Conservation (phyloP, 2,888 invertebrate species). For the Mylabris sibirica region DNA sequence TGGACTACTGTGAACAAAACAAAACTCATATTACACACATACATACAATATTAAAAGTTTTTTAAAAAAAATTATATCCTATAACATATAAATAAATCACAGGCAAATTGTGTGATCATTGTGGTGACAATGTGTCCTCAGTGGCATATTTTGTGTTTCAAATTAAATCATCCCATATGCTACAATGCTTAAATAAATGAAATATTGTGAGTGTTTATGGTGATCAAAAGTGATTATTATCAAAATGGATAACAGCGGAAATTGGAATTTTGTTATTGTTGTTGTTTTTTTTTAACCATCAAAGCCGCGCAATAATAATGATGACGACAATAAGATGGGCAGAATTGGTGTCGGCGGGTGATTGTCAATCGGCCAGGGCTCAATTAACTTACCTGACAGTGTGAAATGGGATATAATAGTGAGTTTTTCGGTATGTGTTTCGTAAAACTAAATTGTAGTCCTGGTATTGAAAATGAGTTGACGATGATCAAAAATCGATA, state of each 20-base stretch:
- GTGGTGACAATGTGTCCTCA: conserved; percentile 17
- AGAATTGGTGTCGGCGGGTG: conserved; percentile 28
- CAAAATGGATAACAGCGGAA: conserved; percentile 15
- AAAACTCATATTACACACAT: background rate
- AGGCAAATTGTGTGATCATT: conserved; percentile 15
- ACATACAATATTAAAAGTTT: conserved; percentile 5
- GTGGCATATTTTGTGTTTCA: background rate
- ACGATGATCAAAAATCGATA: conserved; percentile 36
- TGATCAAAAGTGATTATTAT: conserved; percentile 16
- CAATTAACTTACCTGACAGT: conserved; percentile 36
- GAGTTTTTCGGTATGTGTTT: conserved; percentile 36
- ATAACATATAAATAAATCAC: conserved; percentile 4
- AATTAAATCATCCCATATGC: background rate
- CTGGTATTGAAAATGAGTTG: conserved; percentile 34
- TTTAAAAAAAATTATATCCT: no score
- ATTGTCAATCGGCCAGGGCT: conserved; percentile 32
- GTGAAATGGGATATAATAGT: conserved; percentile 37
- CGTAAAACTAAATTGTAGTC: conserved; percentile 35
- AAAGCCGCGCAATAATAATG: conserved; percentile 23
- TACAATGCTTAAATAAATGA: background rate
- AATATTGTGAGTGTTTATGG: conserved; percentile 16
- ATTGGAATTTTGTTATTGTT: no score
- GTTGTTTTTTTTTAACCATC: conserved; percentile 12
- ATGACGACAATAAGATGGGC: conserved; percentile 24
- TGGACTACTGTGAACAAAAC: conserved; percentile 1